Evolutionary conservation across 2,888 invertebrate genomes (phyloP), one percentile per base, ranked within the genome.

Genomic region (Caradrina kadenii): DNA sequence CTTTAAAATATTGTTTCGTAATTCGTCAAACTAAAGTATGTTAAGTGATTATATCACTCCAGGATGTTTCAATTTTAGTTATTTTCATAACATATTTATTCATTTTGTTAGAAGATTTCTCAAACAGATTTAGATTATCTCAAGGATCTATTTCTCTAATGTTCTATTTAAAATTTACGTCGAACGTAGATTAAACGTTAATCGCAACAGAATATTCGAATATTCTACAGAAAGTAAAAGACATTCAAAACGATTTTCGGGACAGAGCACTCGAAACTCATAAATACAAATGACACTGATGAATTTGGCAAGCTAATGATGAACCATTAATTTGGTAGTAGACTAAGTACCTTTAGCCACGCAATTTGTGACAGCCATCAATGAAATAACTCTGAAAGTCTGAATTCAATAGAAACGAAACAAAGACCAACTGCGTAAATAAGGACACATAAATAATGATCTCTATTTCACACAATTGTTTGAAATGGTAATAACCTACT

Each of bases 251-350:
- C 17, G 45, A 45, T 45, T 61, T 61, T 54, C 6, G 7, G 55
- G 19, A 56, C 49, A 60, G 55, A 60, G 13, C 22, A 52, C 52
- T 59, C 26, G 11, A 56, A 69, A 55, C 52, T 76, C 26, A 69
- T 65, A 49, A 39, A 63, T 61, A 45, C n/a, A 19, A 10, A 39
- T n/a, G 49, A 54, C 55, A 21, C 39, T 54, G 49, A 77, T 76
- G 56, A 66, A 77, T 71, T 63, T 63, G 48, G 22, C 60, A 63
- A 48, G 26, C 19, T 66, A 78, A 78, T 63, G 42, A 65, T 4
- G 61, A 45, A 31, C 31, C 49, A 81, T 65, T 65, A 60, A 70
- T 76, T 66, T 80, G 17, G 31, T 26, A 56, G 53, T 48, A 50
- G 52, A 61, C 52, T 17, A 63, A 61, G 63, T 75, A 55, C 50